Evolutionary conservation across 2,113 vertebrate genomes (phyloP), one percentile per base, ranked within the genome.

Genomic region (Salvelinus namaycush): DNA sequence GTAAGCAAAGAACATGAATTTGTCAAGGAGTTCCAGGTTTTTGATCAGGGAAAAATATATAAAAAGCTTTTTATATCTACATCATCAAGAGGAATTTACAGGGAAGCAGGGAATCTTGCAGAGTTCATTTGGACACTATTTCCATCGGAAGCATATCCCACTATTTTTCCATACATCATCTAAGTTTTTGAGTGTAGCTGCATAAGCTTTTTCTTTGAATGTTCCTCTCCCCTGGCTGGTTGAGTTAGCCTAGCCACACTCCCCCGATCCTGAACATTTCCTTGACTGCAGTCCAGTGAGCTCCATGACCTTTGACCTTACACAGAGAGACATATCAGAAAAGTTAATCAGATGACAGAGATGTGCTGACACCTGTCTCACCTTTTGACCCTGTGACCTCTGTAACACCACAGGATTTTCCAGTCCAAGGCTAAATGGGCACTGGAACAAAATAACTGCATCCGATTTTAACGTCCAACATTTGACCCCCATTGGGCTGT

Each of bases 301-400:
- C 59, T 62, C n/a, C 7, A 16, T 24, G n/a, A 24, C 59, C 8
- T 22, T 22, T 62, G 5, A 62, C 64, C 9, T 24, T 8, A 24
- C 3, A n/a, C 62, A 64, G 62, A 64, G 62, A 5, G n/a, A 26
- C 62, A 24, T 26, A 64, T 14, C 62, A 64, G 3, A 60, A 29
- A 51, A 68, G 24, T 31, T 34, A 34, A 66, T 44, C 12, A 22
- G 27, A 70, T 64, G 59, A 71, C 34, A 76, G n/a, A 64, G n/a
- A 64, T 26, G 3, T 22, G 72, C 73, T 76, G 70, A 68, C 70
- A 70, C 34, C 12, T 22, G 51, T 59, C 22, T 76, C 69, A 68
- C 74, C 64, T 62, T n/a, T 59, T 67, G 64, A 76, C 64, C 65
- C 20, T 3, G 18, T 13, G 70, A 71, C 34, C 20, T 26, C 60